A percentile compares a stretch with the other conserved stretches of the same genome.
Evolutionary conservation across 1,140 invertebrate genomes (phyloP).

Genomic region (Aphaenogaster ashmeadi): DNA sequence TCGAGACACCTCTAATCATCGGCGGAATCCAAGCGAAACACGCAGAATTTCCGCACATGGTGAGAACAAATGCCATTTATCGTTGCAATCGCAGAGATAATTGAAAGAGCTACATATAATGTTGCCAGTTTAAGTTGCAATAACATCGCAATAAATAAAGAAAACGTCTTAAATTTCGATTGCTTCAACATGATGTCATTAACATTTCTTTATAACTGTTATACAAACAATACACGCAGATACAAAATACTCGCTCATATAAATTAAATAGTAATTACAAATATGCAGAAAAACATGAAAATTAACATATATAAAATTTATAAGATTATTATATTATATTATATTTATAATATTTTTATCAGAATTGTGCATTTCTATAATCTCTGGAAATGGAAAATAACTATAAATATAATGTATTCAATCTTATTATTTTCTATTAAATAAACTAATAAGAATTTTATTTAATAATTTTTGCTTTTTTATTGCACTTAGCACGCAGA

Average conservation of each 20-base stretch:
- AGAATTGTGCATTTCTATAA: not conserved
- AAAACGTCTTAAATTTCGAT: conserved; percentile 5
- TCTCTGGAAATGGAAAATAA: not conserved
- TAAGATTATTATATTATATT: no score
- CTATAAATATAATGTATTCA: conserved; percentile 6
- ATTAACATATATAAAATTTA: not conserved
- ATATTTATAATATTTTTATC: not conserved
- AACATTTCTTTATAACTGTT: not conserved
- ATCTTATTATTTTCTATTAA: not conserved
- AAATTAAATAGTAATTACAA: not conserved
- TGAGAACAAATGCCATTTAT: conserved; percentile 64
- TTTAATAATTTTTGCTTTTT: not conserved
- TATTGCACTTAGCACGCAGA: not conserved
- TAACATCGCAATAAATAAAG: not conserved
- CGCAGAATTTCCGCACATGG: conserved; percentile 87
- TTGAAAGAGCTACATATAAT: not conserved
- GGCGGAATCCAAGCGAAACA: conserved; percentile 81
- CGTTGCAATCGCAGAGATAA: not conserved
- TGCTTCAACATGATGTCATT: not conserved
- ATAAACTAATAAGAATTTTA: not conserved
- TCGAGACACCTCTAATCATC: conserved; percentile 84
- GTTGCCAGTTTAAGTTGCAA: not conserved
- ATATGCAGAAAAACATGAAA: not conserved
- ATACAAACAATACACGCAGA: not conserved
- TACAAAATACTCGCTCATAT: not conserved